Evolutionary conservation across 1,140 invertebrate species (phyloP).

Genomic region (Drosophila micromelanica): DNA sequence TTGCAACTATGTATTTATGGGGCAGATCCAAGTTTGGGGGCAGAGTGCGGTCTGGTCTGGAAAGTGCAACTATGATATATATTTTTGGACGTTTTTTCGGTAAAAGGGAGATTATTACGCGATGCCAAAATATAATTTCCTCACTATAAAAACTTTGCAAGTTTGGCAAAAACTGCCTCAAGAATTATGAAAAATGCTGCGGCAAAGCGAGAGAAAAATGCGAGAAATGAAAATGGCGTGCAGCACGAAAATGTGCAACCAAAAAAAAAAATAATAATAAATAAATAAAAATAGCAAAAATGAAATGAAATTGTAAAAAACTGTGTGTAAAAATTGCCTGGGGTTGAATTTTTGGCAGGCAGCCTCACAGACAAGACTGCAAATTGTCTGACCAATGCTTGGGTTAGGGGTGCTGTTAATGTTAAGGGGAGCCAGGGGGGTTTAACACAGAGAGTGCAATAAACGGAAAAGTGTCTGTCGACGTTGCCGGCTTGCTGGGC

Average conservation of each 20-base stretch:
- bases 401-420: neutral
- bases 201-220: constrained; percentile 51
- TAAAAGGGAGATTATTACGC: constrained; percentile 72
- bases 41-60: constrained; percentile 21
- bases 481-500: constrained; percentile 27
- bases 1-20: constrained; percentile 57
- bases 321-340: constrained; percentile 66
- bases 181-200: constrained; percentile 81
- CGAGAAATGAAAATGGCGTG: constrained; percentile 72
- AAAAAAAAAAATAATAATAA: too few relatives aligned
- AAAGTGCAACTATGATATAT: constrained; percentile 81
- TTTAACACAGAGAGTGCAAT: constrained; percentile 65
- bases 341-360: constrained; percentile 75
- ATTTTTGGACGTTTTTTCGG: constrained; percentile 49
- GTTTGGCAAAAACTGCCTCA: constrained; percentile 63
- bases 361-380: constrained; percentile 64
- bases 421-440: neutral
- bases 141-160: constrained; percentile 69
- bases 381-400: constrained; percentile 75
- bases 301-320: constrained; percentile 39
- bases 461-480: constrained; percentile 75
- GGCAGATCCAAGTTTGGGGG: constrained; percentile 25
- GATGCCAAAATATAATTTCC: constrained; percentile 77
- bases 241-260: constrained; percentile 75
- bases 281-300: constrained; percentile 12